Conservation (phyloP, 2,797 vertebrate species). For the Thamnophis elegans region DNA sequence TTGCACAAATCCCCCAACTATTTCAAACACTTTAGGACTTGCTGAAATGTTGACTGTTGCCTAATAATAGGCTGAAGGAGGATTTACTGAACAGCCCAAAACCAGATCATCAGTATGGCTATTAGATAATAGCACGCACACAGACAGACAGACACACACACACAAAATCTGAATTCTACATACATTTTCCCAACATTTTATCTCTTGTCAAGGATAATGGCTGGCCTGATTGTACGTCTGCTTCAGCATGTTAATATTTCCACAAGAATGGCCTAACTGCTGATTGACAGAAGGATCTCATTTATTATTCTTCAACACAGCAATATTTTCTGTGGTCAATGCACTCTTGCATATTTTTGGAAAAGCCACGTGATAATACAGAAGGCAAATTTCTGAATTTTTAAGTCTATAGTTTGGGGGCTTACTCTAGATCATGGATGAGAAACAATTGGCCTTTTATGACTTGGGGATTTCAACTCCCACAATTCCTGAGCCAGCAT, state of each 20-base stretch:
- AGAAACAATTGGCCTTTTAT: not conserved
- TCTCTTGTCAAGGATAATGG: conserved; percentile 14
- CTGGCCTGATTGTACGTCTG: conserved; percentile 25
- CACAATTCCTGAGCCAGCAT: not conserved
- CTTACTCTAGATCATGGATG: not conserved
- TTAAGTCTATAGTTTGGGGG: not conserved
- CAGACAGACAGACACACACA: conserved; percentile 16
- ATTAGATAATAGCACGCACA: conserved; percentile 41
- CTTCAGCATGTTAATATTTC: conserved; percentile 45
- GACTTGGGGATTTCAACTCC: not conserved
- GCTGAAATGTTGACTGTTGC: conserved; percentile 57
- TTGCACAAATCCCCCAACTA: conserved; percentile 60
- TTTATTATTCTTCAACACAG: conserved; percentile 47
- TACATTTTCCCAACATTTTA: conserved; percentile 5
- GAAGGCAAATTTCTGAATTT: not conserved
- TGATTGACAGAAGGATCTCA: conserved; percentile 40
- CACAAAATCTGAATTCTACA: conserved; percentile 47
- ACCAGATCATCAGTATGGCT: conserved; percentile 29
- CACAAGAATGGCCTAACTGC: conserved; percentile 39
- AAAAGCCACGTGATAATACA: not conserved
- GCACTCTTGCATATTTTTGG: not conserved
- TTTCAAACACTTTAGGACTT: conserved; percentile 56
- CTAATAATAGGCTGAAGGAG: conserved; percentile 31
- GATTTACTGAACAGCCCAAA: conserved; percentile 37
- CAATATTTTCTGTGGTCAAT: not conserved